Percentiles rank a stretch among this genome's conserved stretches.
Evolutionary conservation across 1,140 invertebrate genomes (phyloP).

Genomic region (Philaenus spumarius): DNA sequence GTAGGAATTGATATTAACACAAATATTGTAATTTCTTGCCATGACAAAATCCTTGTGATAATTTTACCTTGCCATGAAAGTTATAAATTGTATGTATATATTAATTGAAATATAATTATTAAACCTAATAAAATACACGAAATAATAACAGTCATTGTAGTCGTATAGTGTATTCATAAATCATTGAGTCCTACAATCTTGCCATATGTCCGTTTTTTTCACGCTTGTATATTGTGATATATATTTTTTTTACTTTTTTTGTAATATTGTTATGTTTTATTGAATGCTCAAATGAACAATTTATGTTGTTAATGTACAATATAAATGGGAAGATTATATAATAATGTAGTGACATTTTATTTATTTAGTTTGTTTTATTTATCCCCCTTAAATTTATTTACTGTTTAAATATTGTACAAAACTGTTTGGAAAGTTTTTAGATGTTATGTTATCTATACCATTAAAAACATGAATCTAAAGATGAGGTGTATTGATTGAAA

Average conservation of each 20-base stretch:
- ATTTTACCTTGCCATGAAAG: neutral
- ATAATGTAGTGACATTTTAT: conserved; percentile 14
- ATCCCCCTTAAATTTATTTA: too few species aligned
- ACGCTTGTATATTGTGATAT: conserved; percentile 14
- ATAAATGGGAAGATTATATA: conserved; percentile 4
- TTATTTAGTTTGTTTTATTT: conserved; percentile 1
- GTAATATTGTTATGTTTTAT: conserved; percentile 12
- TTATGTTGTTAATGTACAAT: conserved; percentile 8
- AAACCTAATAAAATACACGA: neutral
- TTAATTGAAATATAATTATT: neutral
- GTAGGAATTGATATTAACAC: too few species aligned
- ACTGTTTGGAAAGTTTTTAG: too few species aligned
- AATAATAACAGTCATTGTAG: neutral
- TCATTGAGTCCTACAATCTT: neutral
- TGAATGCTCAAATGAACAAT: conserved; percentile 7
- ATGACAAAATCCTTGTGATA: neutral
- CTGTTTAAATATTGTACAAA: too few species aligned
- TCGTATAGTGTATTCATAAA: neutral
- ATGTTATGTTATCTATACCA: too few species aligned
- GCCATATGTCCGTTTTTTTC: neutral
- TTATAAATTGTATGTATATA: neutral
- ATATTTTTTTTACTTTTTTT: neutral
- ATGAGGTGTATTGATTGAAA: too few species aligned
- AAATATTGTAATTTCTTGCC: too few species aligned
- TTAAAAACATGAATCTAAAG: too few species aligned